Evolutionary conservation across 2,888 invertebrate species (phyloP).

Genomic region (Pycnomerus fuliginosus): DNA sequence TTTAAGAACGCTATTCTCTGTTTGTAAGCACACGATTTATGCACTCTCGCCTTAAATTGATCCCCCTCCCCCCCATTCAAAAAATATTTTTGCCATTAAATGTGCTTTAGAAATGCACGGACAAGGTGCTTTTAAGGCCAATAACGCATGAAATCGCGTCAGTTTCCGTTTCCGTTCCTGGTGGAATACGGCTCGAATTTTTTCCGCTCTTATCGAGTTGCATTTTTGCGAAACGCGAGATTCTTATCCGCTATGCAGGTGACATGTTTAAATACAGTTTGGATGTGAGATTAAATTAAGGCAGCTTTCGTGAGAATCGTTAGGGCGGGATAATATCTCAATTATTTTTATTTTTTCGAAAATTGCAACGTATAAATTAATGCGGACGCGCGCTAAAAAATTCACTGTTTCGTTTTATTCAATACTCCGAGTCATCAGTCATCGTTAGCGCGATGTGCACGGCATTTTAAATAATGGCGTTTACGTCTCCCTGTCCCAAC

Average conservation of each 20-base stretch:
- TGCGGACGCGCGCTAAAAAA: slow-evolving; percentile 21
- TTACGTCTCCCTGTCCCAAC: slow-evolving; percentile 36
- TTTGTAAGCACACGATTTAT: slow-evolving; percentile 38
- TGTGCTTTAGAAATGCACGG: no score
- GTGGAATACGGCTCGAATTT: no score
- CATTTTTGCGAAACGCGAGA: slow-evolving; percentile 25
- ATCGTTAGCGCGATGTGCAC: slow-evolving; percentile 39
- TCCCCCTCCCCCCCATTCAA: no score
- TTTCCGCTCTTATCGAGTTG: no score
- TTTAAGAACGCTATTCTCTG: slow-evolving; percentile 41
- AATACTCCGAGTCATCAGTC: slow-evolving; percentile 41
- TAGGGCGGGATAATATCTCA: no score
- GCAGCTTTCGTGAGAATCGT: slow-evolving; percentile 25
- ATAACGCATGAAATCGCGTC: no score
- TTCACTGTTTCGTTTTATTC: slow-evolving; percentile 39
- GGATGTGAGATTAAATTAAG: slow-evolving; percentile 19
- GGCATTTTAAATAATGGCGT: slow-evolving; percentile 43
- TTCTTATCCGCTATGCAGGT: slow-evolving; percentile 15
- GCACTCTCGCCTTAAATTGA: no score
- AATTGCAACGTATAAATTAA: slow-evolving; percentile 8
- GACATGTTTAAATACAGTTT: slow-evolving; percentile 24
- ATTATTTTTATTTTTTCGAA: slow-evolving; percentile 13
- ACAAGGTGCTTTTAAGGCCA: no score
- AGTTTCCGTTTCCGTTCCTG: no score
- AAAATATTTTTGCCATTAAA: no score